Evolutionary conservation across 2,797 vertebrate genomes (phyloP), one percentile per base, ranked within the genome.

Genomic region (Argya squamiceps): DNA sequence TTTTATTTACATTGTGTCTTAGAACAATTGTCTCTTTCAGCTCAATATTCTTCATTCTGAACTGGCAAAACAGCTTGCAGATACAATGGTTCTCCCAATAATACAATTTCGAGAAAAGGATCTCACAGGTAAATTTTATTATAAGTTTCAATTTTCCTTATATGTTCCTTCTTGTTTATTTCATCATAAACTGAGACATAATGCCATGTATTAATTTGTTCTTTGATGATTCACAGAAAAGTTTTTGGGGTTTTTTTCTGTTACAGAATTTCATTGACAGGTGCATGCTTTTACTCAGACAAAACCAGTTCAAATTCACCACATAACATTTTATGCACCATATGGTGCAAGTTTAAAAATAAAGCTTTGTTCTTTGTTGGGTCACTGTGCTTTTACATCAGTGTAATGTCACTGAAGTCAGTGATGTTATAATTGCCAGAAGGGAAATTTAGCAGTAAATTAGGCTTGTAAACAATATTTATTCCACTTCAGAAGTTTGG

Each of bases 101-200:
- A 99, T 99, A 97, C 99, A 99, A 30, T 99, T 99, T 97, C 97
- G 99, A 95, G 99, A 99, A 97, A 99, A 99, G 93, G 99, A 99
- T 96, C 99, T 99, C 94, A 99, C 99, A 98, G 99, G 99, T 99
- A 98, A 95, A 92, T 75, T 88, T 50, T 37, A 21, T 27, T 81
- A 58, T 52, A 50, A 30, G 32, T 71, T 93, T 74, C 39, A 12
- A 2, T 79, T 93, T 92, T 84, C 53, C 27, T 84, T 29, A 2
- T 29, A 8, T 62, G 36, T 55, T 84, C 27, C 20, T 80, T 85
- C 49, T 75, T 86, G 41, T n/a, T 86, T 81, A 64, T 82, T 89
- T 75, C 14, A 5, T 77, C 36, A 56, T 62, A 52, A 91, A 39
- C 13, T 39, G 78, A 67, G 30, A 41, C 30, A 9, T 36, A 67